Percentiles rank a stretch among this genome's conserved stretches.
Conservation (phyloP, 2,113 vertebrate genomes). For the Colius striatus region DNA sequence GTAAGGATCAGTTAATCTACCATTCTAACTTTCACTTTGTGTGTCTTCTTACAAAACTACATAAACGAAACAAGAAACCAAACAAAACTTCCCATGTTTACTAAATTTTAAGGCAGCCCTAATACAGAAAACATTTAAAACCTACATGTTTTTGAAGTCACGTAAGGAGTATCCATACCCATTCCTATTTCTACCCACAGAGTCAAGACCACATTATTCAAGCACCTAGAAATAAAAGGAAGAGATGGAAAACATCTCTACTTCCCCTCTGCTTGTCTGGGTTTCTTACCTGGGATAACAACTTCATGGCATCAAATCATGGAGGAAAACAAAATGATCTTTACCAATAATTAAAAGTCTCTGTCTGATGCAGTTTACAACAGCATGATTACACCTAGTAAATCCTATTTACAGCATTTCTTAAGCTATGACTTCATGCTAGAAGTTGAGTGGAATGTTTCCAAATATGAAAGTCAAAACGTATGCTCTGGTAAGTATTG, state of each 20-base stretch:
- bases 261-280: background rate
- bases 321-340: background rate
- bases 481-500: background rate
- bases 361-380: background rate
- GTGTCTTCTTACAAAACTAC: background rate
- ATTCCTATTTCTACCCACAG: background rate
- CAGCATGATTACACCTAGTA: background rate
- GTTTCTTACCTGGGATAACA: background rate
- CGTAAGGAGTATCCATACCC: rapidly evolving
- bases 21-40: background rate
- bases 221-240: background rate
- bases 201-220: background rate
- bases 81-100: background rate
- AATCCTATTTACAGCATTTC: background rate
- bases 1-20: background rate
- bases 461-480: background rate
- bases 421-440: background rate
- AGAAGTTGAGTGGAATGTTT: background rate
- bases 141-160: background rate
- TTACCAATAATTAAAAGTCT: background rate
- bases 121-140: background rate
- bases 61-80: background rate
- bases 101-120: background rate
- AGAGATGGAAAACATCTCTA: background rate
- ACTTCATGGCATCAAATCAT: background rate